Evolutionary conservation across 2,888 invertebrate species (phyloP).

Genomic region (Slavum lentiscoides): DNA sequence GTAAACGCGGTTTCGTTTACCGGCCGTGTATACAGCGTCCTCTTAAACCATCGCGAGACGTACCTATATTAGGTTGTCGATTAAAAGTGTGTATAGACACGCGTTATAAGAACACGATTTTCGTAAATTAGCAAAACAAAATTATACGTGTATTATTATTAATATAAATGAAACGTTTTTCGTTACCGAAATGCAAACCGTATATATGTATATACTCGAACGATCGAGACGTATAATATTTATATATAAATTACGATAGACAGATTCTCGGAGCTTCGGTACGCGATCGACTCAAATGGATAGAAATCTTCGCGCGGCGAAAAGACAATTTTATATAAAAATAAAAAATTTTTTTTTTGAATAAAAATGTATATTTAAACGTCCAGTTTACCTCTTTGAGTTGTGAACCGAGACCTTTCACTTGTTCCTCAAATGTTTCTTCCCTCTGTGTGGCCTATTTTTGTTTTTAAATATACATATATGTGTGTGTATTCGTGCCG

Average conservation of each 20-base stretch:
- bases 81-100: neutral
- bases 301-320: too few relatives aligned
- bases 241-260: neutral
- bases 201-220: neutral
- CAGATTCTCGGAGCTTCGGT: neutral
- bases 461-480: constrained; percentile 56
- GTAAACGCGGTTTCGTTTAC: too few relatives aligned
- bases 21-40: too few relatives aligned
- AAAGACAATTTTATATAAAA: too few relatives aligned
- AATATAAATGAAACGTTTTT: neutral
- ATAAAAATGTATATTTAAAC: neutral
- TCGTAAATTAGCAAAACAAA: too few relatives aligned
- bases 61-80: too few relatives aligned
- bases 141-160: too few relatives aligned
- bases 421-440: constrained; percentile 88
- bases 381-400: constrained; percentile 83
- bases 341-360: too few relatives aligned
- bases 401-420: constrained; percentile 85
- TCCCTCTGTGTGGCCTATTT: constrained; percentile 91
- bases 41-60: too few relatives aligned
- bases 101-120: too few relatives aligned
- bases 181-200: neutral
- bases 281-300: too few relatives aligned
- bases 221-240: neutral
- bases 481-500: constrained; percentile 56